Conservation (phyloP, 2,888 invertebrate genomes). For the Alsophila aescularia region DNA sequence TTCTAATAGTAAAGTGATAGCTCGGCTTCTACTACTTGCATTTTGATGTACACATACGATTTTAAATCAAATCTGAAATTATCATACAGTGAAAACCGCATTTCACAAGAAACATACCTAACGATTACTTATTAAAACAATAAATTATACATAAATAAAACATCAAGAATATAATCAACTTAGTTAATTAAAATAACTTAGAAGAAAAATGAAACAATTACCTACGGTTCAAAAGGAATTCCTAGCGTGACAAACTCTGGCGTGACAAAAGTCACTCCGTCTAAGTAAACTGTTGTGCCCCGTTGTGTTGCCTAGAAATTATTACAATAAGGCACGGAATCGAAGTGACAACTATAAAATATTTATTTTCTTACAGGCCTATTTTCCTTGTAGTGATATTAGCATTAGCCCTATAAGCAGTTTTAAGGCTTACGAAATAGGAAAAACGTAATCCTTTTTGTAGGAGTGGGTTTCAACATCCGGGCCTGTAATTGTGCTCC, state of each 20-base stretch:
- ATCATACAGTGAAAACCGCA: too few species aligned
- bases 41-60: too few species aligned
- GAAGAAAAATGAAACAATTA: not conserved
- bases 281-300: conserved; percentile 42
- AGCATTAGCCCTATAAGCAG: not conserved
- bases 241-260: conserved; percentile 47
- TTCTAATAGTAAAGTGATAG: too few species aligned
- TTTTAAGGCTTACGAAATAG: conserved; percentile 2
- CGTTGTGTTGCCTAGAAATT: conserved; percentile 34
- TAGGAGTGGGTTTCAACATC: not conserved
- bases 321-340: conserved; percentile 37
- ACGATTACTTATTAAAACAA: too few species aligned
- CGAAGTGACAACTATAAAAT: conserved; percentile 33
- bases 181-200: conserved; percentile 17
- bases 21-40: too few species aligned
- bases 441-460: conserved; percentile 5
- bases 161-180: not conserved
- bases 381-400: conserved; percentile 4
- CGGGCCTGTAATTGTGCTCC: not conserved
- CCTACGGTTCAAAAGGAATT: conserved; percentile 21
- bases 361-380: conserved; percentile 19
- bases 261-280: conserved; percentile 57
- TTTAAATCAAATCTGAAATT: too few species aligned
- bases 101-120: too few species aligned
- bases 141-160: too few species aligned